Evolutionary conservation across 1,140 invertebrate genomes (phyloP), one percentile per base, ranked within the genome.

Genomic region (Cherax destructor): DNA sequence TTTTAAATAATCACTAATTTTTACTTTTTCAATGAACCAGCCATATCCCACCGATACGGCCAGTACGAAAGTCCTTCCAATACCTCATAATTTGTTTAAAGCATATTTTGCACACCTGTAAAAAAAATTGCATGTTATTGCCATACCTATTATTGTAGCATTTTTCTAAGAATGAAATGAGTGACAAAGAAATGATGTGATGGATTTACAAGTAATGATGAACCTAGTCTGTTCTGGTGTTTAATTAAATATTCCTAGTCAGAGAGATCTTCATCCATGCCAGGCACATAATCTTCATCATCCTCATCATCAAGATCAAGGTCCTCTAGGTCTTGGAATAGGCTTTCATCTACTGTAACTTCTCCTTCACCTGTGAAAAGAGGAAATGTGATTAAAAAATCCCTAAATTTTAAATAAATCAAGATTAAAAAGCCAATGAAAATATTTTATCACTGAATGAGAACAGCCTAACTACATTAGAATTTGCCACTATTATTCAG

Each of bases 291-390:
- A 21, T 94, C 92, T 30, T 94, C 94, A 65, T 94, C 94, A 74
- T 85, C 76, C 24, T 97, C 97, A 92, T 97, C 97, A 93, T 96
- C 97, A 79, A 99, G 94, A 92, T 98, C 98, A 59, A 99, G 95
- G 94, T 98, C 98, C 93, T 98, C 97, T 89, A 99, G 94, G 95
- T 98, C 97, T 96, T 99, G 97, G 94, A 99, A 99, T 9, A 99
- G 94, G 78, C 97, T 97, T 95, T 99, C 98, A 95, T 99, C 98
- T 30, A 99, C 98, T 95, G 98, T 98, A 3, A 99, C 97, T 92
- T 96, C 96, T 85, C 95, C 95, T 95, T 98, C 98, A 93, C 97
- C 97, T 96, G 94, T 93, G 95, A 95, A 78, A 88, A 92, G 93
- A 90, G 11, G 30, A 30, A 24, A 74, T 5, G 24, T 65, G 13